Evolutionary conservation across 2,113 vertebrate genomes (phyloP).

Genomic region (Gopherus evgoodei): DNA sequence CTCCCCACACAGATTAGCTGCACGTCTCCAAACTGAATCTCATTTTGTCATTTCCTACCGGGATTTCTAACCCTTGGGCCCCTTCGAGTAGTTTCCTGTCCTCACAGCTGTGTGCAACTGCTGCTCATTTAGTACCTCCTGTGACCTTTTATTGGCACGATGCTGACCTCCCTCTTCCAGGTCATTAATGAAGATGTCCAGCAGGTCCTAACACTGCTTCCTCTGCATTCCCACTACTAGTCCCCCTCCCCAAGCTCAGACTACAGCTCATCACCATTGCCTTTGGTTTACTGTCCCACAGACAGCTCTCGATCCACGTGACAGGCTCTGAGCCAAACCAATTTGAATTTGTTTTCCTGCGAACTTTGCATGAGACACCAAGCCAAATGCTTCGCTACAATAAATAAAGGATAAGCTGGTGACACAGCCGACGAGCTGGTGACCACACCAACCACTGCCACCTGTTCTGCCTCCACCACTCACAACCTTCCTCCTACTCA

Average conservation of each 20-base stretch:
- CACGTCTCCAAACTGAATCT: neutral
- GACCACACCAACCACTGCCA: neutral
- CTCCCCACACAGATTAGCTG: neutral
- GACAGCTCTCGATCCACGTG: neutral
- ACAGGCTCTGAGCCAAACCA: neutral
- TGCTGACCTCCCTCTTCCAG: neutral
- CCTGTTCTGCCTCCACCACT: slow-evolving; percentile 46
- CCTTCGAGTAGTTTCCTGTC: neutral
- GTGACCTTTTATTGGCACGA: too few species aligned
- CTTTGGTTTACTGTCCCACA: neutral
- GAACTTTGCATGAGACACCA: neutral
- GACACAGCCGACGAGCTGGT: neutral
- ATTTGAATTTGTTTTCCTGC: neutral
- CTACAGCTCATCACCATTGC: too few species aligned
- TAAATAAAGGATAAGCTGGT: neutral
- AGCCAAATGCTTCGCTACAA: neutral
- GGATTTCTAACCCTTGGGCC: neutral
- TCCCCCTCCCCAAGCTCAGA: neutral
- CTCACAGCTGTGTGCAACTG: neutral
- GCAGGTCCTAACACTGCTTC: neutral
- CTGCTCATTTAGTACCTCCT: too few species aligned
- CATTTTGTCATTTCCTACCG: neutral
- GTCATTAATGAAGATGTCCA: neutral
- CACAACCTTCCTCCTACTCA: slow-evolving; percentile 62
- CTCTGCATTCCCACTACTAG: neutral